Evolutionary conservation across 2,888 invertebrate genomes (phyloP), one percentile per base, ranked within the genome.

Genomic region (Brachynemurus nebulosus): DNA sequence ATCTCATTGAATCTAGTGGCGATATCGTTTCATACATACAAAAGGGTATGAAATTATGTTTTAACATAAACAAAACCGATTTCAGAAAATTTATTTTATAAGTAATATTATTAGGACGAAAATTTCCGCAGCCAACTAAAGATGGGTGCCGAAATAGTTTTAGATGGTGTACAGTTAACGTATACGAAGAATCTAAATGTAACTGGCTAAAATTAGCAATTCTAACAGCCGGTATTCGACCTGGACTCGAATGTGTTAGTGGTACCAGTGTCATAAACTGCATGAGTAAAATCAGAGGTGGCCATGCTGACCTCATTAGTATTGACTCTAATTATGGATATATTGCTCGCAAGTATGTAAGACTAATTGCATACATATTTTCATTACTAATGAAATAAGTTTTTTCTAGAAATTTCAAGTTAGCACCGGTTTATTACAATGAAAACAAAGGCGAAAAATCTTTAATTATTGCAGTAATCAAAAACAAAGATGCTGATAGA

Each of bases 321-420:
- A 66, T 73, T 3, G 74, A 76, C 14, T 72, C 78, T 0, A 75
- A 78, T 54, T 76, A 73, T 47, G 79, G 79, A 45, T 75, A 70
- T 50, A 53, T 78, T 17, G 76, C 77, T 1, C 68, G 77, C 57
- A 66, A 67, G 79, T 78, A n/a, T n/a, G n/a, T n/a, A 55, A 69
- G 71, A 68, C 17, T 37, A 17, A 41, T 34, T 42, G 19, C 18
- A n/a, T n/a, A n/a, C 23, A 23, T 23, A 23, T 23, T 23, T 23
- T 23, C 23, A 23, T 23, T 23, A 9, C n/a, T n/a, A n/a, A n/a
- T n/a, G n/a, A n/a, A n/a, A n/a, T n/a, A n/a, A n/a, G n/a, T 23
- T 20, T 14, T 40, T 54, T 55, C 1, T 59, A 79, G 79, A 20
- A 67, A 71, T 50, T 74, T 66, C 62, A 64, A 66, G 20, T 60